These are phyloP conservation scores for Drosophila histrio DNA, from an alignment of 2,888 invertebrate species.

Conservation along the genomic window DNA sequence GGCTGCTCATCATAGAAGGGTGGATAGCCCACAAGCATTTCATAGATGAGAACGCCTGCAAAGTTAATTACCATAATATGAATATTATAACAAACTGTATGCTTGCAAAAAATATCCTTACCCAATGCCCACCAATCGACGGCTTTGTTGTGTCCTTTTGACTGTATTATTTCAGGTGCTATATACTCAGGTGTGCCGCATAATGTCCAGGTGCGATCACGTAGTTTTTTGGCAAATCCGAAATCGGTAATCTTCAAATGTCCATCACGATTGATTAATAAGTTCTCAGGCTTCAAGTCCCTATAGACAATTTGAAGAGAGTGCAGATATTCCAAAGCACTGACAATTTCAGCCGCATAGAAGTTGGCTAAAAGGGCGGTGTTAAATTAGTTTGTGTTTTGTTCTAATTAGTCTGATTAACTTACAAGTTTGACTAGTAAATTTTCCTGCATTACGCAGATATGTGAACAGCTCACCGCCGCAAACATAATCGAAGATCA, in stretches of 20 bases:
- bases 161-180: slow-evolving; percentile 98
- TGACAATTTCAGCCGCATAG: slow-evolving; percentile 97
- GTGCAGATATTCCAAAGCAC: slow-evolving; percentile 97
- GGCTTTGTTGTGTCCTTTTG: slow-evolving; percentile 98
- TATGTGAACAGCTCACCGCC: slow-evolving; percentile 99
- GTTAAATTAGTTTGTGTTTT: background rate
- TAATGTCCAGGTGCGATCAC: slow-evolving; percentile 97
- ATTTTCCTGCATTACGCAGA: slow-evolving; percentile 95
- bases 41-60: slow-evolving; percentile 93
- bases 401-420: slow-evolving; percentile 6
- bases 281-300: slow-evolving; percentile 97
- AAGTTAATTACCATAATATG: background rate
- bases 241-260: slow-evolving; percentile 99
- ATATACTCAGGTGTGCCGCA: slow-evolving; percentile 99
- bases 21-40: slow-evolving; percentile 96
- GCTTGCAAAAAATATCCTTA: slow-evolving; percentile 80
- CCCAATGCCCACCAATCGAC: slow-evolving; percentile 99
- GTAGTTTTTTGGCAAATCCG: slow-evolving; percentile 97
- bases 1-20: slow-evolving; percentile 99
- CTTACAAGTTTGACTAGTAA: slow-evolving; percentile 91
- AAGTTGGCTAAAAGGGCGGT: slow-evolving; percentile 88
- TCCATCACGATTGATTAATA: slow-evolving; percentile 95
- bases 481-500: slow-evolving; percentile 98
- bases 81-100: background rate
- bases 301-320: slow-evolving; percentile 93